Percentiles rank a stretch among this genome's conserved stretches.
Conservation (phyloP, 2,888 invertebrate species). For the Epinotia ramella region DNA sequence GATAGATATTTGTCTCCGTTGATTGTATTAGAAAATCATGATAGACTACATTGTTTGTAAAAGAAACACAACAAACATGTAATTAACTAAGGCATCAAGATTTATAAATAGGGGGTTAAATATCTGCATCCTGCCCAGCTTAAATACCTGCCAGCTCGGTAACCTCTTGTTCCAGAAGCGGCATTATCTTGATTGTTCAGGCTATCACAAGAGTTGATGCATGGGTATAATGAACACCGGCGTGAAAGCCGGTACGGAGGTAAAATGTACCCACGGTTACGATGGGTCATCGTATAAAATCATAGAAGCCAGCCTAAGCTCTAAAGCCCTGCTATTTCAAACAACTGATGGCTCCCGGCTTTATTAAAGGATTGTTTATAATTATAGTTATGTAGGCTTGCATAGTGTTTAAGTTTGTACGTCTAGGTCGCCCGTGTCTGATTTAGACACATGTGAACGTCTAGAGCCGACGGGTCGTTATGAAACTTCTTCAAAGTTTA, state of each 20-base stretch:
- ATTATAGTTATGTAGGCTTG: conserved; percentile 23
- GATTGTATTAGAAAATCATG: neutral
- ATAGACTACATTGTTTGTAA: neutral
- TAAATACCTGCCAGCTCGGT: neutral
- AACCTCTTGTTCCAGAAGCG: conserved; percentile 15
- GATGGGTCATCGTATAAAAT: conserved; percentile 50
- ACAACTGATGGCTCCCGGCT: conserved; percentile 33
- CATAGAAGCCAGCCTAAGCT: conserved; percentile 41
- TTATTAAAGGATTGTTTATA: conserved; percentile 42
- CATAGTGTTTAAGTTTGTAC: neutral
- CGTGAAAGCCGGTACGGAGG: conserved; percentile 42
- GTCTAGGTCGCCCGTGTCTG: neutral
- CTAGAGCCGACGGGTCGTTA: neutral
- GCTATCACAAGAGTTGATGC: conserved; percentile 53
- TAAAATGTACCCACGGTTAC: conserved; percentile 54
- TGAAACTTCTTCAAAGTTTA: neutral
- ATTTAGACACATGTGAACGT: neutral
- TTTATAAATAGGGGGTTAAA: neutral
- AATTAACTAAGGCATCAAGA: neutral
- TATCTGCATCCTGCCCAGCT: conserved; percentile 3
- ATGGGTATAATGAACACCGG: conserved; percentile 51
- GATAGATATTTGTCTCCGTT: neutral
- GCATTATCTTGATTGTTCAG: conserved; percentile 46
- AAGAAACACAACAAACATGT: neutral
- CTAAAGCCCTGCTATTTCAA: conserved; percentile 33